phyloP scores from a whole-genome alignment of 2,113 vertebrate species.

The Herpetotheres cachinnans region DNA sequence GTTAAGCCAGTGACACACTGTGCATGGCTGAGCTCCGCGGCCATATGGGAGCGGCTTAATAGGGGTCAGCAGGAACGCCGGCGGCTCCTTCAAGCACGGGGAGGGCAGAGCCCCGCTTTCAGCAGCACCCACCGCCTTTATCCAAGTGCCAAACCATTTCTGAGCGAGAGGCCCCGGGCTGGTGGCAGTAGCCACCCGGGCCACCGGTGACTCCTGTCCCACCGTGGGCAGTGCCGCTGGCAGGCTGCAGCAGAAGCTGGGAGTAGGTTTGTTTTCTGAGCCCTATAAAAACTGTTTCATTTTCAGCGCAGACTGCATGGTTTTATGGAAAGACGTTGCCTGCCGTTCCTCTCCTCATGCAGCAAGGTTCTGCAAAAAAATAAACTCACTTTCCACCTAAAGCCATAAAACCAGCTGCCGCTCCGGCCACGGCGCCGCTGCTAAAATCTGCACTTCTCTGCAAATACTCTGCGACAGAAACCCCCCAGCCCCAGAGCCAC shows the following conservation, averaged over 20 bases:
- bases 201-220: neutral
- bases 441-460: neutral
- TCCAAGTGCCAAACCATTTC: neutral
- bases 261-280: neutral
- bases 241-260: neutral
- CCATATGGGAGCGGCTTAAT: neutral
- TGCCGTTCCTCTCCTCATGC: neutral
- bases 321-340: neutral
- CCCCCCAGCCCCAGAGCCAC: accelerated
- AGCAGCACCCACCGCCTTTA: neutral
- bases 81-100: neutral
- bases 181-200: neutral
- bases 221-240: accelerated
- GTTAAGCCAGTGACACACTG: neutral
- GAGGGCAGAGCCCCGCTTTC: neutral
- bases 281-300: neutral
- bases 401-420: accelerated
- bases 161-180: accelerated
- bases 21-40: neutral
- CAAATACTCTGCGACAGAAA: accelerated
- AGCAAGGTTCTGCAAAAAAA: neutral
- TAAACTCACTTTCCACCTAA: neutral
- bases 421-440: accelerated
- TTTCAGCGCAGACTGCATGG: accelerated
- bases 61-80: neutral